Conservation (phyloP, 2,888 invertebrate genomes). For the Brachypalpus laphriformis region DNA sequence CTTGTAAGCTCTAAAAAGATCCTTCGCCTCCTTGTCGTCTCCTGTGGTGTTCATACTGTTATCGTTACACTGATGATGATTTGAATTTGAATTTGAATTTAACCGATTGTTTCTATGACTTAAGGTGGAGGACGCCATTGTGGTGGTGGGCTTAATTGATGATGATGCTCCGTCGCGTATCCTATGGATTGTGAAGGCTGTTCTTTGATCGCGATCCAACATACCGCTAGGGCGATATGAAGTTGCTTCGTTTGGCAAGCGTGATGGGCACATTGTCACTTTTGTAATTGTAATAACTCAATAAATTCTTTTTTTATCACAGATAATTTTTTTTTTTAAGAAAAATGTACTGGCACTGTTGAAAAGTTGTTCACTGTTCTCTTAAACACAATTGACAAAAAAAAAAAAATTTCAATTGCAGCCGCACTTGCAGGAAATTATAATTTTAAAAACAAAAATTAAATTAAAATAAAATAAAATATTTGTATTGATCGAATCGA, state of each 20-base stretch:
- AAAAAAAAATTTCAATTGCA: neutral
- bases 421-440: constrained; percentile 3
- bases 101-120: neutral
- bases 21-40: neutral
- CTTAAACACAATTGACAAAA: neutral
- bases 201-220: constrained; percentile 68
- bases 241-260: constrained; percentile 46
- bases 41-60: neutral
- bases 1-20: neutral
- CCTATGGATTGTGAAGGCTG: constrained; percentile 38
- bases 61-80: constrained; percentile 11
- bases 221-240: constrained; percentile 58
- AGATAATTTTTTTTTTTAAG: neutral
- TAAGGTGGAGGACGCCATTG: neutral
- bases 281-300: neutral
- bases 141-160: neutral
- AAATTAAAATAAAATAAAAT: neutral
- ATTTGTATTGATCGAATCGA: neutral
- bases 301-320: constrained; percentile 21
- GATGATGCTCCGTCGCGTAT: constrained; percentile 3
- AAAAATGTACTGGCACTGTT: neutral
- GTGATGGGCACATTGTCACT: constrained; percentile 48
- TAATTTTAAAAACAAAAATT: neutral
- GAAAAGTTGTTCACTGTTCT: neutral
- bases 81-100: neutral